Percentiles rank a stretch among this genome's conserved stretches.
phyloP scores from a whole-genome alignment of 2,113 vertebrate genomes.

The Genyomyrus donnyi region DNA sequence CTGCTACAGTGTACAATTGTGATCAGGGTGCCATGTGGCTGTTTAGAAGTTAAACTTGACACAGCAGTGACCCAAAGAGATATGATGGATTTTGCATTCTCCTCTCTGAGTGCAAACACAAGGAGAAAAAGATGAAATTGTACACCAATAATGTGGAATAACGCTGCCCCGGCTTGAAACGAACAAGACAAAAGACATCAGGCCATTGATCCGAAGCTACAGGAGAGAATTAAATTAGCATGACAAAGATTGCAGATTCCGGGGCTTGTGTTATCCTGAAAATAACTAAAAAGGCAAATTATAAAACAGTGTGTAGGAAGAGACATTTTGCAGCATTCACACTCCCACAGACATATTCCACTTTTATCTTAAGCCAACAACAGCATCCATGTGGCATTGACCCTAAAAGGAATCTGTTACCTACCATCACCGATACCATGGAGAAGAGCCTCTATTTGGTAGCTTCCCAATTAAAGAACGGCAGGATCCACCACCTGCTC shows the following conservation, averaged over 20 bases:
- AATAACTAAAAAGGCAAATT: background rate
- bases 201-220: background rate
- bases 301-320: background rate
- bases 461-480: background rate
- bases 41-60: background rate
- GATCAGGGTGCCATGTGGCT: too few species aligned
- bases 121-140: background rate
- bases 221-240: conserved; percentile 2
- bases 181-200: background rate
- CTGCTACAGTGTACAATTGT: background rate
- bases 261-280: background rate
- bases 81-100: background rate
- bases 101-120: background rate
- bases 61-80: background rate
- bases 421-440: background rate
- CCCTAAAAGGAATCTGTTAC: background rate
- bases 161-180: background rate
- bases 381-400: background rate
- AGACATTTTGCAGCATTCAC: background rate
- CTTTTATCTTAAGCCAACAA: conserved; percentile 12
- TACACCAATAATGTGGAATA: background rate
- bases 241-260: background rate
- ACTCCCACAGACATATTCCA: conserved; percentile 17
- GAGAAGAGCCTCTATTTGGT: background rate
- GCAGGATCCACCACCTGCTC: background rate